Conservation (phyloP, 2,888 invertebrate genomes). For the Eledone cirrhosa region DNA sequence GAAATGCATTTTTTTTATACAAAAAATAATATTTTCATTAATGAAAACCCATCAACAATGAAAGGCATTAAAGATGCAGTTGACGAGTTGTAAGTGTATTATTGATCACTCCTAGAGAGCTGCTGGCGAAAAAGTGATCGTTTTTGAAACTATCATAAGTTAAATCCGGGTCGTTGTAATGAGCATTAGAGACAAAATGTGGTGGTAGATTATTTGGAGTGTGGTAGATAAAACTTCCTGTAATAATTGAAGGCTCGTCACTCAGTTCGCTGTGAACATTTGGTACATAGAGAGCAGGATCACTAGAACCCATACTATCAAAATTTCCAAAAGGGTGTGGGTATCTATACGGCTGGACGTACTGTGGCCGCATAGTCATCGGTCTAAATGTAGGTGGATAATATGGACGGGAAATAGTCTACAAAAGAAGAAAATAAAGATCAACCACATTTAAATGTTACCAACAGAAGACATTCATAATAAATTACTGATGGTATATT, state of each 20-base stretch:
- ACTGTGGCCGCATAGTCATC: neutral
- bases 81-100: slow-evolving; percentile 38
- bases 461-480: neutral
- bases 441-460: no score
- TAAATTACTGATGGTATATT: no score
- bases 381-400: slow-evolving; percentile 9
- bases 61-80: slow-evolving; percentile 31
- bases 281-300: slow-evolving; percentile 35
- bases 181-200: slow-evolving; percentile 31
- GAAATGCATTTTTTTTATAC: no score
- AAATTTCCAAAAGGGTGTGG: slow-evolving; percentile 16
- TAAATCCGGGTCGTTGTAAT: slow-evolving; percentile 33
- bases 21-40: no score
- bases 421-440: no score
- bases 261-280: slow-evolving; percentile 34
- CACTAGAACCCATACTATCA: slow-evolving; percentile 31
- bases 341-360: neutral
- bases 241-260: slow-evolving; percentile 41
- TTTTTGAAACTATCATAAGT: slow-evolving; percentile 42
- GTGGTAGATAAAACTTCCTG: slow-evolving; percentile 41
- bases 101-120: slow-evolving; percentile 33
- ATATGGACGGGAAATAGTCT: slow-evolving; percentile 5
- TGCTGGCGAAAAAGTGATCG: slow-evolving; percentile 36
- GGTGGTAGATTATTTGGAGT: slow-evolving; percentile 39
- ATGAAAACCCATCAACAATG: no score